Evolutionary conservation across 2,888 invertebrate species (phyloP).

Genomic region (Dasysyrphus albostriatus): DNA sequence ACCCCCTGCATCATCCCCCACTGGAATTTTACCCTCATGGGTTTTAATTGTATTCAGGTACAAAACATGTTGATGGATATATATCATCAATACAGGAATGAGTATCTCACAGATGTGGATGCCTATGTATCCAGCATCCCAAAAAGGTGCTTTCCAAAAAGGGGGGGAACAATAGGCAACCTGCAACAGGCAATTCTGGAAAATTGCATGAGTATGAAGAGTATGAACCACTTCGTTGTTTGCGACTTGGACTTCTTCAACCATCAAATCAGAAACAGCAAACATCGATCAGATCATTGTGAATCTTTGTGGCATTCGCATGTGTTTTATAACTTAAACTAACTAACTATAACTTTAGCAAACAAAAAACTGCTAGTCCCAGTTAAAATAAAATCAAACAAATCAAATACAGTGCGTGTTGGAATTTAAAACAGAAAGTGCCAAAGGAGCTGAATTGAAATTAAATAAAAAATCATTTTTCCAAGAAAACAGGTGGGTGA

Average conservation of each 20-base stretch:
- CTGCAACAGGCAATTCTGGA: conserved; percentile 23
- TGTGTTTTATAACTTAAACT: not conserved
- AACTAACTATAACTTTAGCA: no score
- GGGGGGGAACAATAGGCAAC: not conserved
- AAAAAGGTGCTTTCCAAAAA: not conserved
- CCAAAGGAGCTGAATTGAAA: not conserved
- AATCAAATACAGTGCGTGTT: not conserved
- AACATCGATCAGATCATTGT: conserved; percentile 14
- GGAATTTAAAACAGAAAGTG: not conserved
- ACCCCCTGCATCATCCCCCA: not conserved
- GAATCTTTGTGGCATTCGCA: not conserved
- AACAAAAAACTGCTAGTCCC: not conserved
- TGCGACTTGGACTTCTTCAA: not conserved
- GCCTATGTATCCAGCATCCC: not conserved
- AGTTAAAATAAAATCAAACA: not conserved
- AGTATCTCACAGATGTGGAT: not conserved
- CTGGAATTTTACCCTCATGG: not conserved
- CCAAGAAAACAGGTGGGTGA: not conserved
- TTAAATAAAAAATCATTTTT: not conserved
- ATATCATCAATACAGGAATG: not conserved
- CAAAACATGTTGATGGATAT: not conserved
- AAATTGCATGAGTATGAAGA: conserved; percentile 16
- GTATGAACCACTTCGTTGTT: conserved; percentile 21
- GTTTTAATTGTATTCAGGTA: not conserved
- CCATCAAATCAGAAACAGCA: not conserved